phyloP scores from a whole-genome alignment of 2,113 vertebrate species.

The Urocolius indicus region DNA sequence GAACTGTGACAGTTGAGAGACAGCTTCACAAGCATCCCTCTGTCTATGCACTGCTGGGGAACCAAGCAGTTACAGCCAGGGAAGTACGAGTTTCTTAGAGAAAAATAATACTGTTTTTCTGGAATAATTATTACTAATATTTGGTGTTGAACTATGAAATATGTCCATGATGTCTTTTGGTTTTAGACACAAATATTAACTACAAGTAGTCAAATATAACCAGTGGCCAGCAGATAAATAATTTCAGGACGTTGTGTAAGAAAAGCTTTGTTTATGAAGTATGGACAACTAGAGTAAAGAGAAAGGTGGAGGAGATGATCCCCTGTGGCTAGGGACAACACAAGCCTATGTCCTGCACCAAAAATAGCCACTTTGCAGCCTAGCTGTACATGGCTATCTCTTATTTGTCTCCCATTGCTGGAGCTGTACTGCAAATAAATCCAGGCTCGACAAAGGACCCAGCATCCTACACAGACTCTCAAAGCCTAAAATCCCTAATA shows the following conservation, averaged over 20 bases:
- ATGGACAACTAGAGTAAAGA: background rate
- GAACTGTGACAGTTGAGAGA: background rate
- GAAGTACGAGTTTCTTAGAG: background rate
- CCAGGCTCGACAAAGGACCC: background rate
- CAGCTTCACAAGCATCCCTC: background rate
- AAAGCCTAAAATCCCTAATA: background rate
- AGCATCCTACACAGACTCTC: background rate
- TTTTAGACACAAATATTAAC: background rate
- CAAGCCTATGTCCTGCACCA: background rate
- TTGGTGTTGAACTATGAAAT: background rate
- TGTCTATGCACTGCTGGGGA: background rate
- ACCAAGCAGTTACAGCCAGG: background rate
- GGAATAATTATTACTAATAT: background rate
- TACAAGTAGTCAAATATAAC: background rate
- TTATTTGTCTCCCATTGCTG: background rate
- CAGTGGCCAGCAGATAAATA: background rate
- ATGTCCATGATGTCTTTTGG: background rate
- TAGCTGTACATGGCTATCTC: background rate
- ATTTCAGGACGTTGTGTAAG: background rate
- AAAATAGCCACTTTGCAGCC: rapidly evolving
- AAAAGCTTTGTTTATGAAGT: background rate
- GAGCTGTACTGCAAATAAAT: background rate
- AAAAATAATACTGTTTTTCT: background rate
- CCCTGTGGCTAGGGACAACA: background rate
- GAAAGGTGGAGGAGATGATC: background rate